These are phyloP conservation scores for Venturia canescens DNA, from an alignment of 1,140 invertebrate genomes.

Conservation along the genomic window DNA sequence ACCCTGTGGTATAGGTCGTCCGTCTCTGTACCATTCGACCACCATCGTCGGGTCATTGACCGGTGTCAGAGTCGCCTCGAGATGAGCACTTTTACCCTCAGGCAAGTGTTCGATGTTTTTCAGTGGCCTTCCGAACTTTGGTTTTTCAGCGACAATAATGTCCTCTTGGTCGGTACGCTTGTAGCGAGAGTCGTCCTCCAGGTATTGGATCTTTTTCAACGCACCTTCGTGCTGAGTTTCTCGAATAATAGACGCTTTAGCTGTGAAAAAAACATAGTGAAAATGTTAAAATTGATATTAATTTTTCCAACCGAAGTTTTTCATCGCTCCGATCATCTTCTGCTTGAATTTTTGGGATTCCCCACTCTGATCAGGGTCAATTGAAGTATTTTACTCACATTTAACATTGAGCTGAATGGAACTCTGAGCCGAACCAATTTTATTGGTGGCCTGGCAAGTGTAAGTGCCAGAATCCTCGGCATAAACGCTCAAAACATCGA, in stretches of 20 bases:
- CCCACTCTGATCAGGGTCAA: neutral
- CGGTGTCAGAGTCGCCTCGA: slow-evolving; percentile 96
- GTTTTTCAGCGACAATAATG: slow-evolving; percentile 86
- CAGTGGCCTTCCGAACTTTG: slow-evolving; percentile 91
- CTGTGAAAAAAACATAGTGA: slow-evolving; percentile 75
- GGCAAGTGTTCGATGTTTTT: slow-evolving; percentile 89
- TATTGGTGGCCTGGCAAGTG: slow-evolving; percentile 93
- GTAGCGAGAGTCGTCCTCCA: slow-evolving; percentile 91
- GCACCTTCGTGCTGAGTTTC: slow-evolving; percentile 98
- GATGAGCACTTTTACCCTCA: slow-evolving; percentile 94
- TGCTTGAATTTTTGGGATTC: neutral
- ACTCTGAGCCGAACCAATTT: slow-evolving; percentile 87
- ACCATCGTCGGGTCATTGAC: slow-evolving; percentile 97
- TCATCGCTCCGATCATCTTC: neutral
- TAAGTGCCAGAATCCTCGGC: slow-evolving; percentile 96
- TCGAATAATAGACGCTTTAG: slow-evolving; percentile 90
- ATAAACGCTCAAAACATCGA: slow-evolving; percentile 95
- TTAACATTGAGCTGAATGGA: slow-evolving; percentile 89
- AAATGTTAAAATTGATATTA: neutral
- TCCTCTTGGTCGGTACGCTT: slow-evolving; percentile 86
- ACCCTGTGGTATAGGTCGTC: slow-evolving; percentile 91
- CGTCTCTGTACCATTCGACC: slow-evolving; percentile 97
- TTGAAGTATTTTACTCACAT: slow-evolving; percentile 81
- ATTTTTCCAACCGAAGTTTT: neutral
- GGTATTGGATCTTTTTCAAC: slow-evolving; percentile 92